Evolutionary conservation across 2,113 vertebrate species (phyloP).

Genomic region (Cochlearius cochlearius): DNA sequence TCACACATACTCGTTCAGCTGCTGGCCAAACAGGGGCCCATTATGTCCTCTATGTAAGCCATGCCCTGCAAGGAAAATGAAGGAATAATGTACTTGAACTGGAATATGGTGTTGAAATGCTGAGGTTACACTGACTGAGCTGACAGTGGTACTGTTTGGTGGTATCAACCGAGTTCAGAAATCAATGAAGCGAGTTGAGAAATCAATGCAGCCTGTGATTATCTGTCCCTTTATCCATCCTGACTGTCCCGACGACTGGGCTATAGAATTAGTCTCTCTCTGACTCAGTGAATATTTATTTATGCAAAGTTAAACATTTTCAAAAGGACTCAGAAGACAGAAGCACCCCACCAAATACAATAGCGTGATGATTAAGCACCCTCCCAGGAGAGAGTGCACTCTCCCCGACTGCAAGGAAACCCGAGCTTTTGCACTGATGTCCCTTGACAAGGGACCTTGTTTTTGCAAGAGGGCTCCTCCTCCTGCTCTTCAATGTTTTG

Average conservation of each 20-base stretch:
- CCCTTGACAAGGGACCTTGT: constrained; percentile 9
- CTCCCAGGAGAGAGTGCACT: neutral
- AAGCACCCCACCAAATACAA: constrained; percentile 28
- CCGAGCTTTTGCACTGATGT: neutral
- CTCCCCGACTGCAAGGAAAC: neutral
- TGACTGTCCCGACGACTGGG: neutral
- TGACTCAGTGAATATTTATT: constrained; percentile 44
- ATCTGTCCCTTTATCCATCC: constrained; percentile 4
- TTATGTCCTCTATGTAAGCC: neutral
- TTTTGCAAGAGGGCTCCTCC: constrained; percentile 10
- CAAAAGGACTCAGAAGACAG: constrained; percentile 14
- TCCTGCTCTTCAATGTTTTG: neutral
- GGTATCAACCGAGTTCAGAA: neutral
- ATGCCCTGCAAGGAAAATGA: neutral
- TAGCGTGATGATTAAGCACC: neutral
- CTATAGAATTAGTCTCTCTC: neutral
- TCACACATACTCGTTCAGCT: neutral
- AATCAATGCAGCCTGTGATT: constrained; percentile 17
- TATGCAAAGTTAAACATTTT: constrained; percentile 54
- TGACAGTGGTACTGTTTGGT: neutral
- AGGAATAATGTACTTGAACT: neutral
- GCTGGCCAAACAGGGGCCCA: neutral
- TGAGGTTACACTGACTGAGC: neutral
- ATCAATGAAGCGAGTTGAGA: neutral
- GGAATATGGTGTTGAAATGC: neutral